Conservation (phyloP, 2,797 vertebrate genomes). For the Morelia viridis region DNA sequence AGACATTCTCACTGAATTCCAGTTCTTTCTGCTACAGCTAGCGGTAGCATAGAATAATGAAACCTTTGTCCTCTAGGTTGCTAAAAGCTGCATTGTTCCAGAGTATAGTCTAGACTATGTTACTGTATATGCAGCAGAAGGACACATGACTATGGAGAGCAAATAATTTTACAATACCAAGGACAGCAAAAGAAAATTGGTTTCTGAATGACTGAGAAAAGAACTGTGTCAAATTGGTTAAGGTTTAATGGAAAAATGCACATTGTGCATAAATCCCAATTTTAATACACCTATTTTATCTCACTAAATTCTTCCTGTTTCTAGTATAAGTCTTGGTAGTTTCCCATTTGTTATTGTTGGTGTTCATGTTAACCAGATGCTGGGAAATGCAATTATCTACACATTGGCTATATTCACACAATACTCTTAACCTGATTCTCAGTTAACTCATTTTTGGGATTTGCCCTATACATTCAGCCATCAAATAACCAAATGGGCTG, state of each 20-base stretch:
- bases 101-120: constrained; percentile 32
- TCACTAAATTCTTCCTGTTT: not conserved
- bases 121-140: not conserved
- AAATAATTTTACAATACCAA: constrained; percentile 14
- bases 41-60: constrained; percentile 14
- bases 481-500: not conserved
- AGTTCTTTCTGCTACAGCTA: not conserved
- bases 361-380: not conserved
- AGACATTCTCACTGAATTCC: not conserved
- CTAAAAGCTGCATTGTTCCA: constrained; percentile 28
- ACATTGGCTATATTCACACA: not conserved
- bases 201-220: not conserved
- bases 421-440: not conserved
- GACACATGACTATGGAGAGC: constrained; percentile 24
- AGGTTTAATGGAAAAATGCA: not conserved
- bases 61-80: constrained; percentile 15
- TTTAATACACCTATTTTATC: not conserved
- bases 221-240: constrained; percentile 17
- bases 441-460: not conserved
- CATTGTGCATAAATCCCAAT: not conserved
- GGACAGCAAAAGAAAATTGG: not conserved
- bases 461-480: not conserved
- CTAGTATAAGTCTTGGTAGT: not conserved
- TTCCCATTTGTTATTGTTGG: not conserved
- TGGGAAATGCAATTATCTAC: not conserved